phyloP scores from a whole-genome alignment of 2,888 invertebrate genomes.

The Sturmia bella region DNA sequence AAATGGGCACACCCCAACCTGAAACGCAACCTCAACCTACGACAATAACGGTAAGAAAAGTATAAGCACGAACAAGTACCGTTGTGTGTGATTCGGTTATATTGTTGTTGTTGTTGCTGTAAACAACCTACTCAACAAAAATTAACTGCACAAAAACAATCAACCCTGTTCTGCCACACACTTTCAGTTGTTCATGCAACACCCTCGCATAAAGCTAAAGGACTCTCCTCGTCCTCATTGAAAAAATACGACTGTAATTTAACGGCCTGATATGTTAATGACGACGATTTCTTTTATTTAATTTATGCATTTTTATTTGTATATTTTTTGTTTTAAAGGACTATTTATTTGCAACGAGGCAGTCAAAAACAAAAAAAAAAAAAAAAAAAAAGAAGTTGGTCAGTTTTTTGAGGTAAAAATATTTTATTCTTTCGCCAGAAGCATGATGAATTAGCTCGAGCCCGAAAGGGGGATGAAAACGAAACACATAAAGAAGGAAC shows the following conservation, averaged over 20 bases:
- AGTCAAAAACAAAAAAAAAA: background rate
- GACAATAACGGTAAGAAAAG: constrained; percentile 53
- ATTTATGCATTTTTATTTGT: constrained; percentile 57
- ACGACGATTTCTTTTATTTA: constrained; percentile 67
- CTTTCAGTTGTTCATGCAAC: constrained; percentile 1
- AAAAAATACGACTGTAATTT: constrained; percentile 15
- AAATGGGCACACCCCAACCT: constrained; percentile 9
- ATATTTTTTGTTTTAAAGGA: constrained; percentile 12
- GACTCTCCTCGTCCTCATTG: constrained; percentile 9
- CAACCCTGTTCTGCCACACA: constrained; percentile 48
- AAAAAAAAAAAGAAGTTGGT: constrained; percentile 25
- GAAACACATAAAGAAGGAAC: background rate
- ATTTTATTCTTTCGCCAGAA: constrained; percentile 33
- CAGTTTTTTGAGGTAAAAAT: constrained; percentile 52
- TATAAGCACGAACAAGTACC: background rate
- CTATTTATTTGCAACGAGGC: constrained; percentile 54
- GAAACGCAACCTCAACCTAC: constrained; percentile 38
- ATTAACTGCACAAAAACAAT: constrained; percentile 9
- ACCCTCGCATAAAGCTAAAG: constrained; percentile 59
- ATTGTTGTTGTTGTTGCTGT: background rate
- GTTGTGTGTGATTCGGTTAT: background rate
- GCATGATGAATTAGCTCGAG: background rate
- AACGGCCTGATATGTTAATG: constrained; percentile 70
- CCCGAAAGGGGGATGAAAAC: constrained; percentile 4
- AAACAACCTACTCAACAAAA: constrained; percentile 20